A percentile compares a stretch with the other conserved stretches of the same genome.
Conservation (phyloP, 1,140 invertebrate species). For the Hesperophylax magnus region DNA sequence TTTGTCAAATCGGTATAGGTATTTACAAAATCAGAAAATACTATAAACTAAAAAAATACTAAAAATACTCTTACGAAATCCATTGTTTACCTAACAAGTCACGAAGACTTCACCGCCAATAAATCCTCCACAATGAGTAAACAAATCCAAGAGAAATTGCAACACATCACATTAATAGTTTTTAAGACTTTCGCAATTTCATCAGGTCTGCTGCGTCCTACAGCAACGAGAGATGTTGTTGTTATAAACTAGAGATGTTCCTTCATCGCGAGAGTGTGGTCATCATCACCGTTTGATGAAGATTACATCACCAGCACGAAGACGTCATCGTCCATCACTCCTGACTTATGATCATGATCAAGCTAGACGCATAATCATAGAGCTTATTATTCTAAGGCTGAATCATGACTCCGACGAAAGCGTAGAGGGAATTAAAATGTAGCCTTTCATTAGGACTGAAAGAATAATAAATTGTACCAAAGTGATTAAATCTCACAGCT, state of each 20-base stretch:
- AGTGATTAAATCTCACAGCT: no score
- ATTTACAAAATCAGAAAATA: no score
- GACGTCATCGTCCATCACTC: conserved; percentile 6
- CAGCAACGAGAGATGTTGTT: background rate
- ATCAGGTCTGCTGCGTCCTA: background rate
- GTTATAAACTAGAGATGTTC: background rate
- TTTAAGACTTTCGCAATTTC: background rate
- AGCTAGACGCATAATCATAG: background rate
- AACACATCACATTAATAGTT: background rate
- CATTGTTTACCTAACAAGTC: no score
- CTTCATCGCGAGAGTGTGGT: conserved; percentile 1
- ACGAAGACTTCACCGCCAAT: no score
- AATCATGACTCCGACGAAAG: background rate
- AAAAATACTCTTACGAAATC: no score
- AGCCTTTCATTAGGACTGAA: background rate
- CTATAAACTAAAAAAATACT: no score
- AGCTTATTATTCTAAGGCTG: background rate
- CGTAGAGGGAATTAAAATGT: background rate
- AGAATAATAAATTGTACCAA: background rate
- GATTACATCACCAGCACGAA: background rate
- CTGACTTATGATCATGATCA: background rate
- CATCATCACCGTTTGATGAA: background rate
- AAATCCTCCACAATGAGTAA: no score
- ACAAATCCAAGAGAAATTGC: no score
- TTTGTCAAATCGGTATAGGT: no score